These are phyloP conservation scores for Erpetoichthys calabaricus DNA, from an alignment of 2,797 vertebrate genomes.

Conservation along the genomic window DNA sequence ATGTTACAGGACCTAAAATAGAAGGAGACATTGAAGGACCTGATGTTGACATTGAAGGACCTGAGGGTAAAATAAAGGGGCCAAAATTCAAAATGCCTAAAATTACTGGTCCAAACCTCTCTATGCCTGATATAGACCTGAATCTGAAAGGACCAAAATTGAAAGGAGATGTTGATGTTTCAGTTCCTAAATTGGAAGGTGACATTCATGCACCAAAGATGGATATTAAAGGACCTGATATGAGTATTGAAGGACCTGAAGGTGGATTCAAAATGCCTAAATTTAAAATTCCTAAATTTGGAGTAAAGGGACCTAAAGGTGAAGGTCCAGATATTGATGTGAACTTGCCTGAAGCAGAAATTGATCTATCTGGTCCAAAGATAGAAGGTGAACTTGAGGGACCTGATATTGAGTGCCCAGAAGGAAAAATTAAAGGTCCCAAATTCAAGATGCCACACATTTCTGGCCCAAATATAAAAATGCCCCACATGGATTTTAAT, in stretches of 20 bases:
- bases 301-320: constrained; percentile 20
- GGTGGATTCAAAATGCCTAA: constrained; percentile 7
- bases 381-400: constrained; percentile 23
- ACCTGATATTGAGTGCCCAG: constrained; percentile 26
- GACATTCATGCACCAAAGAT: constrained; percentile 11
- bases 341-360: constrained; percentile 20
- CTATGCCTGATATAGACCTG: constrained; percentile 40
- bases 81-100: constrained; percentile 28
- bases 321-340: constrained; percentile 22
- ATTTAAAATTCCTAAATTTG: constrained; percentile 8
- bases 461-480: constrained; percentile 7
- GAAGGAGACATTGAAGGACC: constrained; percentile 34
- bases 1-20: constrained; percentile 22
- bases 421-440: constrained; percentile 29
- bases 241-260: constrained; percentile 17
- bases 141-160: constrained; percentile 27
- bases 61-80: constrained; percentile 23
- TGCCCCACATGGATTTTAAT: constrained; percentile 19
- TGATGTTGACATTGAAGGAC: constrained; percentile 22
- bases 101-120: constrained; percentile 36
- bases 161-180: constrained; percentile 17
- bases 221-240: constrained; percentile 19
- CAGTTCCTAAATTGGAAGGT: constrained; percentile 25
- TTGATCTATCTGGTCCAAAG: constrained; percentile 27
- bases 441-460: constrained; percentile 22